Conservation (phyloP, 2,113 vertebrate genomes). For the Platycercus adscitus region DNA sequence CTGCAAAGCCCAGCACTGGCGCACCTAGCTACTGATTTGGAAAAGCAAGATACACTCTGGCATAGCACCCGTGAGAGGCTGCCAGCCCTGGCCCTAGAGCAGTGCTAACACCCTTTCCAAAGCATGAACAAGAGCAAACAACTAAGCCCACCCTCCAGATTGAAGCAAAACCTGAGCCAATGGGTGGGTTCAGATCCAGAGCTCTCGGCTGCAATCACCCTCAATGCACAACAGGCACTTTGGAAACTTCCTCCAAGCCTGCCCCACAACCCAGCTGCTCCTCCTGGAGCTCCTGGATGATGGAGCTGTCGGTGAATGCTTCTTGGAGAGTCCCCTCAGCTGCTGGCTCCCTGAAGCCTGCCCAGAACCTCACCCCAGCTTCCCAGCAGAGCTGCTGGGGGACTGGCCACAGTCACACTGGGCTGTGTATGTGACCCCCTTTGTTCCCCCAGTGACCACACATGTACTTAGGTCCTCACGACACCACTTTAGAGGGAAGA, state of each 20-base stretch:
- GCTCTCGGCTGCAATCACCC: neutral
- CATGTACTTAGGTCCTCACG: neutral
- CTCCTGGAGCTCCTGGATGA: neutral
- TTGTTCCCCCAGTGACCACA: neutral
- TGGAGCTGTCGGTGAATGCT: too few relatives aligned
- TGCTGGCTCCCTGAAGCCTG: neutral
- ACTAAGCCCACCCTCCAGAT: neutral
- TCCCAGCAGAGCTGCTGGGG: neutral
- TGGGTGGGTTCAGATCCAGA: neutral
- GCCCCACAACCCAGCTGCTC: neutral
- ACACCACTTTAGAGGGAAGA: neutral
- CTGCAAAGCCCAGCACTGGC: neutral
- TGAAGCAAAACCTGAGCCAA: neutral
- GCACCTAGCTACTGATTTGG: neutral
- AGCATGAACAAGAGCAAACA: neutral
- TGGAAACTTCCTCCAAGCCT: neutral
- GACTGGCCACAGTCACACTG: neutral
- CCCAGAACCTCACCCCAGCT: neutral
- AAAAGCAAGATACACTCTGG: neutral
- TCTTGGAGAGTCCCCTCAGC: neutral
- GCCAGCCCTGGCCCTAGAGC: neutral
- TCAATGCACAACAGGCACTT: neutral
- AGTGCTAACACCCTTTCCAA: neutral
- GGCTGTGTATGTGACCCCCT: neutral
- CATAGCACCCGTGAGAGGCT: neutral